Percentiles rank a stretch among this genome's conserved stretches.
These are phyloP conservation scores for Thereva nobilitata DNA, from an alignment of 2,888 invertebrate species.

Conservation along the genomic window DNA sequence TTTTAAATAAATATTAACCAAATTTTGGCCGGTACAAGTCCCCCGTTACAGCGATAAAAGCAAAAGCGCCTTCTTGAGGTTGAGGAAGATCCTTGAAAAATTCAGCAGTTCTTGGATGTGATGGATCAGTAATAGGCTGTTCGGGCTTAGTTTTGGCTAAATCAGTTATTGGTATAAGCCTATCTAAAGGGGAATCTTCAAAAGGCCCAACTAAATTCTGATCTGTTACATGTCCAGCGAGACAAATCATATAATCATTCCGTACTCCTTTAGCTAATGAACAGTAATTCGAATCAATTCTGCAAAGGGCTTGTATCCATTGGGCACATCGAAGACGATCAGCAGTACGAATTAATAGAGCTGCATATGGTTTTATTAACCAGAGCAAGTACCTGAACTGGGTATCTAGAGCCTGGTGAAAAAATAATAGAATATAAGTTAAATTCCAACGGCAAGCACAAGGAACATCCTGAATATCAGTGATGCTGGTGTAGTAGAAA, in stretches of 20 bases:
- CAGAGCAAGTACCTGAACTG: slow-evolving; percentile 60
- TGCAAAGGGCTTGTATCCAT: slow-evolving; percentile 62
- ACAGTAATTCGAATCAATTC: slow-evolving; percentile 56
- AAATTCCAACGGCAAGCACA: background rate
- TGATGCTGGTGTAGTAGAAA: too few relatives aligned
- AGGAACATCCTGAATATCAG: background rate
- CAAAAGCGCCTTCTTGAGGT: slow-evolving; percentile 63
- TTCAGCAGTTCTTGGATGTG: slow-evolving; percentile 57
- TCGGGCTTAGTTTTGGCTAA: slow-evolving; percentile 55
- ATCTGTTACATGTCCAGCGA: slow-evolving; percentile 56
- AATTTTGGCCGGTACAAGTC: slow-evolving; percentile 50
- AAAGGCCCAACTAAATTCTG: slow-evolving; percentile 59
- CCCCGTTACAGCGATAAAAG: slow-evolving; percentile 62
- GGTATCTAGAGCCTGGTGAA: slow-evolving; percentile 57
- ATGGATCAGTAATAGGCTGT: slow-evolving; percentile 59
- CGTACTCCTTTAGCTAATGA: slow-evolving; percentile 61
- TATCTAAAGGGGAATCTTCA: slow-evolving; percentile 58
- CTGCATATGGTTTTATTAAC: slow-evolving; percentile 59
- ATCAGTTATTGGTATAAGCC: slow-evolving; percentile 54
- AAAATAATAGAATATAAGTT: slow-evolving; percentile 7
- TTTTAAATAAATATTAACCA: background rate
- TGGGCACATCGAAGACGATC: slow-evolving; percentile 59
- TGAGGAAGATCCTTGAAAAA: slow-evolving; percentile 59
- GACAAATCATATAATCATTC: slow-evolving; percentile 63
- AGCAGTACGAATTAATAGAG: slow-evolving; percentile 54